A percentile compares a stretch with the other conserved stretches of the same genome.
These are phyloP conservation scores for Drosophila putrida DNA, from an alignment of 2,888 invertebrate genomes.

Conservation along the genomic window DNA sequence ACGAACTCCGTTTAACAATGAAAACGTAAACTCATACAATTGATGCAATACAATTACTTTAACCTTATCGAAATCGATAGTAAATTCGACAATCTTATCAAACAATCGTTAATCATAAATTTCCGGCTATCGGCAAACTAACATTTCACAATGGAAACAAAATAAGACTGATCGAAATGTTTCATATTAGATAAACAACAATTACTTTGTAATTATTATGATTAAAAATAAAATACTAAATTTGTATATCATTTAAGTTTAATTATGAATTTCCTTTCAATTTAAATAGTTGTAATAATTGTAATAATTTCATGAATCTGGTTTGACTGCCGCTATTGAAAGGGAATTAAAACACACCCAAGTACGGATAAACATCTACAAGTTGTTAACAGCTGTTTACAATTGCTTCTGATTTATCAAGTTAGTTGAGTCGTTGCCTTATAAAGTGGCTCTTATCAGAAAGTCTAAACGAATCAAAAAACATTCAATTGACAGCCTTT, in stretches of 20 bases:
- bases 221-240: no score
- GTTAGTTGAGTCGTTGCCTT: slow-evolving; percentile 1
- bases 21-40: not conserved
- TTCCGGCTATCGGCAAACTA: slow-evolving; percentile 12
- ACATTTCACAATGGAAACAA: slow-evolving; percentile 13
- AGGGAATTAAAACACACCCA: not conserved
- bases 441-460: slow-evolving; percentile 24
- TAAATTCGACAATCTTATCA: slow-evolving; percentile 16
- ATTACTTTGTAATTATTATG: no score
- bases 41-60: not conserved
- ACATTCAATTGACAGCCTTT: slow-evolving; percentile 1
- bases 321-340: not conserved
- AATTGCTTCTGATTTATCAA: not conserved
- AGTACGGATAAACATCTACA: slow-evolving; percentile 12
- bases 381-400: slow-evolving; percentile 10
- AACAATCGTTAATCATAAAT: not conserved
- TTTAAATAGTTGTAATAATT: not conserved
- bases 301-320: not conserved
- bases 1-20: slow-evolving; percentile 3
- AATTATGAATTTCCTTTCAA: not conserved
- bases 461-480: not conserved
- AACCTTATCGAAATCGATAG: slow-evolving; percentile 15
- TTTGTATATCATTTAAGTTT: no score
- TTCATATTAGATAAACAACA: no score
- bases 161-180: not conserved